These are phyloP conservation scores for Fregata magnificens DNA, from an alignment of 2,113 vertebrate genomes.

Conservation along the genomic window DNA sequence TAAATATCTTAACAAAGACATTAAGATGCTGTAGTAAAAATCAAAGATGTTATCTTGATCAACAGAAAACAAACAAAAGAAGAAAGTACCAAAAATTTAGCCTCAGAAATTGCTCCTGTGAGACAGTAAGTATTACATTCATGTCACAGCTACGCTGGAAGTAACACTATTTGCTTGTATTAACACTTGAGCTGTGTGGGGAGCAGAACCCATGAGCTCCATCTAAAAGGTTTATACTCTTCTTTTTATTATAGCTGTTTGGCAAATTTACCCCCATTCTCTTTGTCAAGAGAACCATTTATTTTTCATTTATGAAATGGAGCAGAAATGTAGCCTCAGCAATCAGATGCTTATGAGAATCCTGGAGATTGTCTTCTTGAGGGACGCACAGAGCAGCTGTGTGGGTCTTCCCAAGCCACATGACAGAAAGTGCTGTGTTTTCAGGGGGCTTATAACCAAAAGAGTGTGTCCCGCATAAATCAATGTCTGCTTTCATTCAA, in stretches of 20 bases:
- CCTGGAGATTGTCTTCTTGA: background rate
- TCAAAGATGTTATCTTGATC: background rate
- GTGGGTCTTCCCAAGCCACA: background rate
- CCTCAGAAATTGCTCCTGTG: background rate
- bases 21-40: background rate
- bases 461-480: accelerated
- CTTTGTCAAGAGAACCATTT: background rate
- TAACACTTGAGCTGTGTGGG: background rate
- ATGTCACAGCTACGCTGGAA: background rate
- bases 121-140: background rate
- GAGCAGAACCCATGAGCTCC: background rate
- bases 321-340: background rate
- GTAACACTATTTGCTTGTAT: background rate
- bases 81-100: background rate
- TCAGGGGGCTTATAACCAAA: background rate
- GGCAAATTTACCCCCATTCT: background rate
- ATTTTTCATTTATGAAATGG: background rate
- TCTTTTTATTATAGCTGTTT: background rate
- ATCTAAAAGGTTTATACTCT: background rate
- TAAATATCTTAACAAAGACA: background rate
- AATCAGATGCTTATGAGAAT: background rate
- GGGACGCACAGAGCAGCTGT: background rate
- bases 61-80: background rate
- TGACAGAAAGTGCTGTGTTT: background rate
- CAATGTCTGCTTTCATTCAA: background rate